Base-by-base conservation (phyloP, 1,140 invertebrate species). In the Lanistes nyassanus region DNA sequence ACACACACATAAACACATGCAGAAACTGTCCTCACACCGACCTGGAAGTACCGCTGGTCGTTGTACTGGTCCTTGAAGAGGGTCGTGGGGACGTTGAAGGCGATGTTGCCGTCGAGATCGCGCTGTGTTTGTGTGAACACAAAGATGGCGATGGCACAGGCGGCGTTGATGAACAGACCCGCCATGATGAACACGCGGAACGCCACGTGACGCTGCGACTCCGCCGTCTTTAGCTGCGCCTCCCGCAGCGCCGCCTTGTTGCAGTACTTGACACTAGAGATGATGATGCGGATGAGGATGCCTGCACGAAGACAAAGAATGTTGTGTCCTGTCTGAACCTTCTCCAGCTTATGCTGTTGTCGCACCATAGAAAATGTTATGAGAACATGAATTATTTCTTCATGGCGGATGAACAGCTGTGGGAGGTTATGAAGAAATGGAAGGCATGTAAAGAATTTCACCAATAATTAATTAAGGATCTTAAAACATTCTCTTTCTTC, bases 11-110 rank as follows among this genome's bases (percentile, higher is more conserved):
- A 34, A 4, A 65, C 62, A 34, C n/a, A 65, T 19, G 5, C 29
- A 3, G 0, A 29, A 5, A 29, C 62, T 11, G 13, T 60, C 11
- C n/a, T 23, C 29, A 39, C 13, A 69, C 47, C 9, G 16, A 72
- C 70, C 56, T 72, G 70, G 72, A 86, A 86, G 67, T 86, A 86
- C n/a, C 80, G 72, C 60, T 83, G 70, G 64, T 86, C 84, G 56
- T 85, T 75, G 69, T 79, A 86, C 55, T 79, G 73, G n/a, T 83
- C 84, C 60, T 83, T 81, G 47, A 86, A 74, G 1, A 84, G 36
- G 36, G 80, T 81, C 5, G 80, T 56, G 0, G 84, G 83, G n/a
- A 83, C 75, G 56, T 83, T 76, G 55, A 85, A 86, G 58, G 79
- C 79, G 51, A 86, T 75, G 19, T 76, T 77, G 19, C 83, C 83